Conservation (phyloP, 1,140 invertebrate species). For the Zaprionus nigranus region DNA sequence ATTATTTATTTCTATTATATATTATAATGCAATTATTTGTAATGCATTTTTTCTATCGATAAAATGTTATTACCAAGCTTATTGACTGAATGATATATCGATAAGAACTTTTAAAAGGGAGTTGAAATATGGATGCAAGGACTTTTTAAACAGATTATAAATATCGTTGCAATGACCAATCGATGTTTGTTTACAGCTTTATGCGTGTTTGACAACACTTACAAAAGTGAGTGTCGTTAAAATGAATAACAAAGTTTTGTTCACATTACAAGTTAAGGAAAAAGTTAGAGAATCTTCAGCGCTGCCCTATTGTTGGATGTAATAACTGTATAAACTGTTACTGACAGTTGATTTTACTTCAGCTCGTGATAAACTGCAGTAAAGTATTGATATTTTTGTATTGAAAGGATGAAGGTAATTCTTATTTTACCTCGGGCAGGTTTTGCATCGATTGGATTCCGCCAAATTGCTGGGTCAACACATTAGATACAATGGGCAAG, state of each 20-base stretch:
- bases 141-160: neutral
- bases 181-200: no score
- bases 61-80: neutral
- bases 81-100: neutral
- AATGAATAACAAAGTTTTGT: neutral
- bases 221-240: neutral
- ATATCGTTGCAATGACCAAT: neutral
- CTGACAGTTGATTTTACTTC: neutral
- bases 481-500: conserved; percentile 41
- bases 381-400: neutral
- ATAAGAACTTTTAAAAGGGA: neutral
- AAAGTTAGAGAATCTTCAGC: neutral
- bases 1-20: neutral
- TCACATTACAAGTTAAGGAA: no score
- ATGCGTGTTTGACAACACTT: neutral
- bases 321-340: neutral
- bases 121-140: neutral
- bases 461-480: conserved; percentile 44
- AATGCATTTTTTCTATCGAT: neutral
- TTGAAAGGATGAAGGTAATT: neutral
- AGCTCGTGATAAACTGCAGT: neutral
- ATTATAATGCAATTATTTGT: neutral
- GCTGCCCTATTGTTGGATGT: neutral
- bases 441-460: conserved; percentile 7
- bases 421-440: neutral